phyloP scores from a whole-genome alignment of 53 echinoderm and acorn worm species.

The Holothuria leucospilota region DNA sequence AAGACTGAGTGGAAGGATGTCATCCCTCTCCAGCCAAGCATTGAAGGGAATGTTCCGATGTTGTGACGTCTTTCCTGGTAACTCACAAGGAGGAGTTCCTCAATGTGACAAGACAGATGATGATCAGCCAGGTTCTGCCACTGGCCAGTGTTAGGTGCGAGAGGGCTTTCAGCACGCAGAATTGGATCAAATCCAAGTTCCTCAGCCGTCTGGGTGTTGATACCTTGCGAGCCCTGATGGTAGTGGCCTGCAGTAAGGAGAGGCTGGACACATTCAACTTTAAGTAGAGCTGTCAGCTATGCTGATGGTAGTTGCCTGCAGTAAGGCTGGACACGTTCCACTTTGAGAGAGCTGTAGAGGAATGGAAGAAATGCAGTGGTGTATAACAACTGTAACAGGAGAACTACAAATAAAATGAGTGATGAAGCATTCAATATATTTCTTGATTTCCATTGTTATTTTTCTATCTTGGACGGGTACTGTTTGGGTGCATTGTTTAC shows the following conservation, averaged over 20 bases:
- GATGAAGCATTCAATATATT: background rate
- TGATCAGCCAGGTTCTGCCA: constrained; percentile 11
- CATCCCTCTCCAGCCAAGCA: background rate
- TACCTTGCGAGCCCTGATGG: constrained; percentile 18
- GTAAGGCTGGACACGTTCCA: no score
- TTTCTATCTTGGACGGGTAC: no score
- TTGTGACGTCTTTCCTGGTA: background rate
- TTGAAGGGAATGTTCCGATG: background rate
- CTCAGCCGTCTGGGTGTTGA: background rate
- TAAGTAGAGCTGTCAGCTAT: no score
- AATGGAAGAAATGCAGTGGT: background rate
- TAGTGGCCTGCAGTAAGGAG: background rate
- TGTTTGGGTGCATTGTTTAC: no score
- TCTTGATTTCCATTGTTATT: background rate
- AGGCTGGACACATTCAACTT: no score
- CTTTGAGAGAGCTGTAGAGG: background rate
- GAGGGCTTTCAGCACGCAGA: background rate
- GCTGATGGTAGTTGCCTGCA: background rate
- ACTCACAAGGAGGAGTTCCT: background rate
- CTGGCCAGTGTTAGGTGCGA: constrained; percentile 3
- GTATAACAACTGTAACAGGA: background rate
- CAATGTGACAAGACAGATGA: background rate
- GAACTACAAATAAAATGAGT: background rate
- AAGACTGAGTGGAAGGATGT: constrained; percentile 1
- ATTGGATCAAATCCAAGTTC: background rate